Evolutionary conservation across 2,797 vertebrate species (phyloP).

Genomic region (Babyrousa celebensis): DNA sequence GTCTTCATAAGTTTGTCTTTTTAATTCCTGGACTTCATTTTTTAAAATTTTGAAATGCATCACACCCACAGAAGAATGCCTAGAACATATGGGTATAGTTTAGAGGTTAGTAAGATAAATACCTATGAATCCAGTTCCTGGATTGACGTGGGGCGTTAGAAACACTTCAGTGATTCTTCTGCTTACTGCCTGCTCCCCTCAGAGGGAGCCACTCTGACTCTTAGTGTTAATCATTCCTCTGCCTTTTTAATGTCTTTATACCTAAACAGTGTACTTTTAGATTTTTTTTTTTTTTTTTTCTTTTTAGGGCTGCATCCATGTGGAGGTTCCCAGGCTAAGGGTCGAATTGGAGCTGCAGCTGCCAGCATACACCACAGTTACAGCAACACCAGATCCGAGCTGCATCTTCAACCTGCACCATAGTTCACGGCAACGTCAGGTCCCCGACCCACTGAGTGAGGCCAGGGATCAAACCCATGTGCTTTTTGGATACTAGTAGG

Average conservation of each 20-base stretch:
- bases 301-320: too few relatives aligned
- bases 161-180: not conserved
- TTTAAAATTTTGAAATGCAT: constrained; percentile 45
- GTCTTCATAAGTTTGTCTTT: constrained; percentile 3
- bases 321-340: too few relatives aligned
- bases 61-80: not conserved
- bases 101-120: constrained; percentile 22
- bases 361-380: too few relatives aligned
- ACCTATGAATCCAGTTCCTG: not conserved
- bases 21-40: not conserved
- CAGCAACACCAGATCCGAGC: too few relatives aligned
- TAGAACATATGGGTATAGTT: not conserved
- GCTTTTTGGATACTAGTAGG: too few relatives aligned
- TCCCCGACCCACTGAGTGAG: too few relatives aligned
- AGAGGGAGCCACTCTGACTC: not conserved
- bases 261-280: not conserved
- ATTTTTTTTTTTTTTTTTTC: too few relatives aligned
- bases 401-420: too few relatives aligned
- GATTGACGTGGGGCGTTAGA: not conserved
- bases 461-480: too few relatives aligned
- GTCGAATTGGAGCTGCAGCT: too few relatives aligned
- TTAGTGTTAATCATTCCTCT: not conserved
- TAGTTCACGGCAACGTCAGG: too few relatives aligned
- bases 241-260: constrained; percentile 9
- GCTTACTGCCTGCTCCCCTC: not conserved